Conservation (phyloP, 1,140 invertebrate genomes). For the Drosophila micromelanica region DNA sequence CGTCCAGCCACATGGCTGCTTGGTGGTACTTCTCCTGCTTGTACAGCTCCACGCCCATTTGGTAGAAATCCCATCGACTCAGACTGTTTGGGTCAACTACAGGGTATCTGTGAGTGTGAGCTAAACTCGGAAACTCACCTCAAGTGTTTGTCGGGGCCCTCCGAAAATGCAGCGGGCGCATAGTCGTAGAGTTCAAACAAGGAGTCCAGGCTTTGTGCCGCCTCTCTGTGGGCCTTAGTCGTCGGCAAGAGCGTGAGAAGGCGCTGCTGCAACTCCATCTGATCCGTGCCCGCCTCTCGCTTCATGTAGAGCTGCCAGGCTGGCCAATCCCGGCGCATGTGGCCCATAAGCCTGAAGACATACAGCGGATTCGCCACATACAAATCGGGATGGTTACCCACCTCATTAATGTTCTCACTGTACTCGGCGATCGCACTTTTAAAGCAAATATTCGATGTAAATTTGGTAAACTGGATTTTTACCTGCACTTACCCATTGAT, state of each 20-base stretch:
- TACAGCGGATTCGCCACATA: constrained; percentile 65
- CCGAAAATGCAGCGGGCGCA: constrained; percentile 18
- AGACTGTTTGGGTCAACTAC: not conserved
- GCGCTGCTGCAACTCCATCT: constrained; percentile 17
- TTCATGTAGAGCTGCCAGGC: constrained; percentile 56
- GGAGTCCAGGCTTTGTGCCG: constrained; percentile 14
- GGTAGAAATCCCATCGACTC: constrained; percentile 44
- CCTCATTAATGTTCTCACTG: constrained; percentile 89
- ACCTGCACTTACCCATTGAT: constrained; percentile 36
- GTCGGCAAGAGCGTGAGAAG: constrained; percentile 16
- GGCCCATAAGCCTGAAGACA: constrained; percentile 56
- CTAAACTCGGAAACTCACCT: constrained; percentile 4
- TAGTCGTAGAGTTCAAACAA: constrained; percentile 45
- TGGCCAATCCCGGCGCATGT: constrained; percentile 68
- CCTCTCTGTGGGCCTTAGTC: not conserved
- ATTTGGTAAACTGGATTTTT: not conserved
- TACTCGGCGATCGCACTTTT: constrained; percentile 50
- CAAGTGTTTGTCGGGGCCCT: not conserved
- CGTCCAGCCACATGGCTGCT: constrained; percentile 44
- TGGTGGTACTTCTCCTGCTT: constrained; percentile 27
- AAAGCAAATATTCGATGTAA: not conserved
- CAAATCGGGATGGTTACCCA: constrained; percentile 89
- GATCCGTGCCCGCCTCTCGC: constrained; percentile 10
- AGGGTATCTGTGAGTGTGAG: not conserved
- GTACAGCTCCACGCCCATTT: constrained; percentile 42